Evolutionary conservation across 2,888 invertebrate genomes (phyloP).

Genomic region (Diadegma fenestrale): DNA sequence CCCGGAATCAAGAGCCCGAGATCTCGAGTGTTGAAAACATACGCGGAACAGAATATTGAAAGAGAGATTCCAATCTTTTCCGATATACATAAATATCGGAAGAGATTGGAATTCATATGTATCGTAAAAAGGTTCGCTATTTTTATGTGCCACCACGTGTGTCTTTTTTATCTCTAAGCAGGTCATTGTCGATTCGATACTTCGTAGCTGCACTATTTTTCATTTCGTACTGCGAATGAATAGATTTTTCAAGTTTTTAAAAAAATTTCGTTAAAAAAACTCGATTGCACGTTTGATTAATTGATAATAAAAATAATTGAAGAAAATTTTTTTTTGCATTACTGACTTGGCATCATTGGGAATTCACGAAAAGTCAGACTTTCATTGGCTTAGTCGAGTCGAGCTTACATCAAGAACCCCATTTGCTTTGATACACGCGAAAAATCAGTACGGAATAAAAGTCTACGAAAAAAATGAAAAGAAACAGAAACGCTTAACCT

Average conservation of each 20-base stretch:
- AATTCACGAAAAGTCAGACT: not conserved
- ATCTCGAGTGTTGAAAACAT: conserved; percentile 67
- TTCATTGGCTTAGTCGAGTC: not conserved
- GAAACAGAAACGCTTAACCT: conserved; percentile 37
- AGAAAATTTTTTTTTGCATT: too few species aligned
- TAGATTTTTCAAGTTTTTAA: too few species aligned
- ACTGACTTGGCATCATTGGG: too few species aligned
- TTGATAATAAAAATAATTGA: too few species aligned
- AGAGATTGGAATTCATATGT: conserved; percentile 26
- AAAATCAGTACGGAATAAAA: conserved; percentile 11
- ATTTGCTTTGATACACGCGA: not conserved
- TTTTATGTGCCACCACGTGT: not conserved
- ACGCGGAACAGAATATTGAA: conserved; percentile 43
- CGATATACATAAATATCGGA: conserved; percentile 25
- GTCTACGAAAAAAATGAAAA: conserved; percentile 18
- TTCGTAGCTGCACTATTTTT: not conserved
- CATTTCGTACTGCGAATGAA: not conserved
- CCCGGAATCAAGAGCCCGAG: conserved; percentile 66
- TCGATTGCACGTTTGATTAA: too few species aligned
- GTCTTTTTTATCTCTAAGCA: not conserved
- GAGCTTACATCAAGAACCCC: not conserved
- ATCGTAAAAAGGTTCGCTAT: not conserved
- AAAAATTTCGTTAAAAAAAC: too few species aligned
- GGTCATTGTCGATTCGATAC: not conserved
- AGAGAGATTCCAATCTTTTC: conserved; percentile 55